Conservation (phyloP, 37 sponge, comb jelly and placozoan genomes). For the Eunapius fragilis region DNA sequence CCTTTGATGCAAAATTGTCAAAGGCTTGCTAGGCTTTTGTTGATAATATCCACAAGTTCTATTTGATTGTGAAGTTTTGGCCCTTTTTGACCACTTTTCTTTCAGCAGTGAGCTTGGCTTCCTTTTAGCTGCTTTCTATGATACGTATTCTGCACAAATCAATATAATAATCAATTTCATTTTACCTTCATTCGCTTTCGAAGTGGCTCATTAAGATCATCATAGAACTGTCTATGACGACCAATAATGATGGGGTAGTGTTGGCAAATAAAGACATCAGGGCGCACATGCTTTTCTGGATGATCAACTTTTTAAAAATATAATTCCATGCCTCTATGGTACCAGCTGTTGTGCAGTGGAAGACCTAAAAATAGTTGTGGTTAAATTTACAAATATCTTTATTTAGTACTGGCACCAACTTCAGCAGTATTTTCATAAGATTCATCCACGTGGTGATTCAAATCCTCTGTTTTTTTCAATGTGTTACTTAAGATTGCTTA, state of each 20-base stretch:
- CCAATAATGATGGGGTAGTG: neutral
- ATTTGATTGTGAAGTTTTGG: neutral
- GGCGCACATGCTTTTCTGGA: neutral
- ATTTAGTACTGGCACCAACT: neutral
- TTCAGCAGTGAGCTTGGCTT: neutral
- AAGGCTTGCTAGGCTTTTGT: neutral
- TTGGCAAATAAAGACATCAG: neutral
- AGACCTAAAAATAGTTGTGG: neutral
- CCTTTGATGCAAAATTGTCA: neutral
- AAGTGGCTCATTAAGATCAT: constrained; percentile 1
- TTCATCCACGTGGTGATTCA: neutral
- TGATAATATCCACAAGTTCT: neutral
- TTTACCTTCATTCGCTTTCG: neutral
- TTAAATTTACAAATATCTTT: neutral
- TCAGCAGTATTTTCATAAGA: neutral
- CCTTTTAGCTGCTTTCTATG: neutral
- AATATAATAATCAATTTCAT: neutral
- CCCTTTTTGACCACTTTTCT: neutral
- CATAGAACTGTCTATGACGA: neutral
- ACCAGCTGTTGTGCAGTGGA: constrained; percentile 3
- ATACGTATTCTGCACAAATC: neutral
- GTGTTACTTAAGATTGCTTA: neutral
- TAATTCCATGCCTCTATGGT: constrained; percentile 14
- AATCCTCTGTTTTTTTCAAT: neutral
- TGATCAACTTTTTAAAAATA: neutral